Evolutionary conservation across 2,113 vertebrate genomes (phyloP), one percentile per base, ranked within the genome.

Genomic region (Psephotus haematonotus): DNA sequence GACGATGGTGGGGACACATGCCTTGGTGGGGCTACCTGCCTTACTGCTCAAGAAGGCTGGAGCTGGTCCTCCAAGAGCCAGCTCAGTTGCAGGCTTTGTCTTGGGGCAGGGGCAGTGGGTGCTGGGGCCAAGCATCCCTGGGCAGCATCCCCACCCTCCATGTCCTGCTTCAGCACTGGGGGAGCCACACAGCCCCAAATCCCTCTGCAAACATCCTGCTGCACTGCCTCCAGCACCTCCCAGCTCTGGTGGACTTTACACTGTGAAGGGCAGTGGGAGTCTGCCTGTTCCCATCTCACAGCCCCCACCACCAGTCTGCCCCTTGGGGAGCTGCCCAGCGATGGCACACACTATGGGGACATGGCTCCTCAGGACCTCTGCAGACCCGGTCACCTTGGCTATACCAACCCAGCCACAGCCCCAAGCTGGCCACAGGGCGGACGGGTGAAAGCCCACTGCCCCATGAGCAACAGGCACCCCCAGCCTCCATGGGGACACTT

Each of bases 401-500:
- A 23, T 22, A 8, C 37, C 0, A 11, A 43, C 5, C 50, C 50
- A 47, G 69, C 35, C 10, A 1, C 3, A 60, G 49, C n/a, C n/a
- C 46, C 1, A 6, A 72, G 64, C n/a, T 0, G 0, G 69, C 23
- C 0, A 0, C 2, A 3, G 31, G 2, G 9, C 3, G n/a, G 52
- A 31, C 10, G 14, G 33, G 37, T 18, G 33, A 31, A 28, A 27
- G 67, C 39, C 18, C 4, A 3, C 33, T 31, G 25, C 33, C 49
- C 53, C 17, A 22, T 25, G 8, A 3, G 59, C 2, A 2, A 52
- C 0, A 1, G 24, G 39, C 69, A 35, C 46, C 46, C 19, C 47
- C 22, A 24, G 67, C 41, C 49, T 62, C 88, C 35, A 28, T 12
- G 31, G 64, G 64, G 55, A 44, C 41, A 9, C 43, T 82, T 77